Conservation (phyloP, 2,113 vertebrate species). For the Microcebus griseorufus region DNA sequence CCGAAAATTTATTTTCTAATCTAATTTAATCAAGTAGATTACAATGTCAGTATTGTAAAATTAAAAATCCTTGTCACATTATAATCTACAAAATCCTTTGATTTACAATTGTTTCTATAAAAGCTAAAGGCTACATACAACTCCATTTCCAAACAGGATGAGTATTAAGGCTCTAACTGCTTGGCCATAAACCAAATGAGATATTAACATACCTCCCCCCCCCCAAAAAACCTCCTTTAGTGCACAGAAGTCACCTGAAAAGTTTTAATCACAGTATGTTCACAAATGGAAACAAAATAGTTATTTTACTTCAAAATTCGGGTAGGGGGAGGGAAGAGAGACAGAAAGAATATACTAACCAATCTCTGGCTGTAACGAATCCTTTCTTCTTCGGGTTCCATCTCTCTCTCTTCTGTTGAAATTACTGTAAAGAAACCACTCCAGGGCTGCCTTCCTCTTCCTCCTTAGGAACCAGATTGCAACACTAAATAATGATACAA, state of each 20-base stretch:
- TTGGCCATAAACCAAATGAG: conserved; percentile 17
- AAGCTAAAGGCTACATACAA: conserved; percentile 9
- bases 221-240: neutral
- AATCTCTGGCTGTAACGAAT: conserved; percentile 97
- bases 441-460: conserved; percentile 87
- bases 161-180: neutral
- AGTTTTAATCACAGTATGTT: conserved; percentile 33
- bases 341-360: conserved; percentile 86
- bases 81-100: conserved; percentile 46
- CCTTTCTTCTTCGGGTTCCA: conserved; percentile 92
- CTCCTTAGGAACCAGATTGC: conserved; percentile 82
- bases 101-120: conserved; percentile 44
- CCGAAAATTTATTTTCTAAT: conserved; percentile 36
- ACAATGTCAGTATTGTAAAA: conserved; percentile 27
- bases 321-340: too few relatives aligned
- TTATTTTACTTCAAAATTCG: conserved; percentile 35
- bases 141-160: conserved; percentile 15
- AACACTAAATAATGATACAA: conserved; percentile 66
- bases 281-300: conserved; percentile 58
- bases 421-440: conserved; percentile 84
- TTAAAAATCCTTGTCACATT: neutral
- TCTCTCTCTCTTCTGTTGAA: conserved; percentile 86
- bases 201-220: neutral
- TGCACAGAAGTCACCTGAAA: conserved; percentile 43
- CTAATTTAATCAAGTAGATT: neutral